These are phyloP conservation scores for Patiria miniata DNA, from an alignment of 35 echinoderm and acorn worm species.

Conservation along the genomic window DNA sequence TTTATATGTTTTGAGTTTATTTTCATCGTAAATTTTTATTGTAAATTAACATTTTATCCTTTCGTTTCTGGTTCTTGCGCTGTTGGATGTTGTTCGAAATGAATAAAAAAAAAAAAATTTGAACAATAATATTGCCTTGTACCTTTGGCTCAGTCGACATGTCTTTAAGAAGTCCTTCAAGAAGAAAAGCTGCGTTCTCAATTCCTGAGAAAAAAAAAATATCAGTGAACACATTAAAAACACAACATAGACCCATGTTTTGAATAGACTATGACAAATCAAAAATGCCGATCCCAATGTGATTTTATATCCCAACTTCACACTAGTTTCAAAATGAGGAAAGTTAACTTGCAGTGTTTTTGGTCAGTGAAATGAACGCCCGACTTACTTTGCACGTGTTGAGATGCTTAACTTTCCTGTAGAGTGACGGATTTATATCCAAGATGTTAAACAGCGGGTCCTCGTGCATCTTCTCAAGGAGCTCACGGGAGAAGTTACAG, in stretches of 20 bases:
- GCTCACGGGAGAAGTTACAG: conserved; percentile 89
- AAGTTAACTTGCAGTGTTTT: neutral
- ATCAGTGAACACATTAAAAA: neutral
- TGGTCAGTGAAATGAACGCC: no score
- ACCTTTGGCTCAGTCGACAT: conserved; percentile 88
- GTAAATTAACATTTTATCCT: no score
- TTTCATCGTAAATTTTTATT: no score
- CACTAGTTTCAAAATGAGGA: no score
- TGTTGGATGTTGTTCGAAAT: no score
- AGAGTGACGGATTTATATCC: conserved; percentile 77
- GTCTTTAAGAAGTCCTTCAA: conserved; percentile 95
- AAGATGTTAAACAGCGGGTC: conserved; percentile 85
- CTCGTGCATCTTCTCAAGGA: conserved; percentile 78
- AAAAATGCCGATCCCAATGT: no score
- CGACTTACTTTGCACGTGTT: conserved; percentile 66
- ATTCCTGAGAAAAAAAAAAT: conserved; percentile 68
- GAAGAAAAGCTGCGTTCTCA: conserved; percentile 80
- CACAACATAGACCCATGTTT: no score
- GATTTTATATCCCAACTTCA: no score
- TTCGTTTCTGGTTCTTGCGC: no score
- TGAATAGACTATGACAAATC: no score
- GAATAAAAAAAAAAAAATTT: no score
- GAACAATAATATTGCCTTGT: conserved; percentile 16
- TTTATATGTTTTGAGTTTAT: no score
- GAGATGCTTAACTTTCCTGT: conserved; percentile 70